Percentiles rank a stretch among this genome's conserved stretches.
These are phyloP conservation scores for Chrysodeixis includens DNA, from an alignment of 2,888 invertebrate species.

Conservation along the genomic window DNA sequence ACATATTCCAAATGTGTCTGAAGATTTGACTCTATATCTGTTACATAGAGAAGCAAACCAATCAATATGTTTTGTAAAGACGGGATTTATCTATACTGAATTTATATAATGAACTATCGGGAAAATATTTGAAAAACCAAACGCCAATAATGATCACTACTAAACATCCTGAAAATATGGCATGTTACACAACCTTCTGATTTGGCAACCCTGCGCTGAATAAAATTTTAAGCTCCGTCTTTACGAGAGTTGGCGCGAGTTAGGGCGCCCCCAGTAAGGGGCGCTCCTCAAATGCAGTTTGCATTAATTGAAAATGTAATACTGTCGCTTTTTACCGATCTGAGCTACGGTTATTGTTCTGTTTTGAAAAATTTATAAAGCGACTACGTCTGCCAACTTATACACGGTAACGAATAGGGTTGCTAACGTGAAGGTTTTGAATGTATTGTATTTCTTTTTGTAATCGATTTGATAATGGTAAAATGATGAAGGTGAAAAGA, in stretches of 20 bases:
- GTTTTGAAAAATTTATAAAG: constrained; percentile 38
- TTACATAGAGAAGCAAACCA: too few species aligned
- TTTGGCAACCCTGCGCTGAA: constrained; percentile 40
- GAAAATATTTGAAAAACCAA: neutral
- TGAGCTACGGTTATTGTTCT: constrained; percentile 51
- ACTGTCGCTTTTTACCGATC: constrained; percentile 50
- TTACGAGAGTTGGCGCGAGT: constrained; percentile 54
- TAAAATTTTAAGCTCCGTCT: constrained; percentile 54
- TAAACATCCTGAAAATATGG: neutral
- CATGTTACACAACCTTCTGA: constrained; percentile 1
- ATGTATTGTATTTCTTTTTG: too few species aligned
- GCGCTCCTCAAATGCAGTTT: constrained; percentile 55
- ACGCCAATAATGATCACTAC: neutral
- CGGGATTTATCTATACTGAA: too few species aligned
- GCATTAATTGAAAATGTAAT: constrained; percentile 60
- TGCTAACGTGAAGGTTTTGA: neutral
- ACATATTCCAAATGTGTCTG: too few species aligned
- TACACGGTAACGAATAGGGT: neutral
- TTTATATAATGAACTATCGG: too few species aligned
- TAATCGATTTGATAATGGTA: too few species aligned
- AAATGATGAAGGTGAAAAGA: too few species aligned
- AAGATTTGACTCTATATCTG: too few species aligned
- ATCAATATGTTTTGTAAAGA: too few species aligned
- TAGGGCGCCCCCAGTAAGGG: constrained; percentile 33
- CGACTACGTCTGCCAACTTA: constrained; percentile 13